These are phyloP conservation scores for Labeo catla DNA, from an alignment of 2,113 vertebrate genomes.

Conservation along the genomic window DNA sequence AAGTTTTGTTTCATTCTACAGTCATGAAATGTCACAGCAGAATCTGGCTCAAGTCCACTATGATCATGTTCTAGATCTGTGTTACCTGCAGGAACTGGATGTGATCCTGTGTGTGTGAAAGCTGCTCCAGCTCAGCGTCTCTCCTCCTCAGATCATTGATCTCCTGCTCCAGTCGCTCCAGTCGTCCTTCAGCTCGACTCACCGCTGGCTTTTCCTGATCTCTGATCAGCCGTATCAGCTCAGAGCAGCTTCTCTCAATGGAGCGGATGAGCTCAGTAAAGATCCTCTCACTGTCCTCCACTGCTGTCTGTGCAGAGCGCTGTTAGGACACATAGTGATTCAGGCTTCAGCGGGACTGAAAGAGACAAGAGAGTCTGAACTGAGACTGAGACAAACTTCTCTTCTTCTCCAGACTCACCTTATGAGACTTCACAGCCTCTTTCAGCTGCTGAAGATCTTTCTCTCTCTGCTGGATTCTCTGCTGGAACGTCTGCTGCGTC, in stretches of 20 bases:
- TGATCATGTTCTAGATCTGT: background rate
- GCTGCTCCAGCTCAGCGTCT: slow-evolving; percentile 51
- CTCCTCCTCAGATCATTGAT: slow-evolving; percentile 55
- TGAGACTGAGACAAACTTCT: no score
- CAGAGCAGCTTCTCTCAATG: slow-evolving; percentile 46
- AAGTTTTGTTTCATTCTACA: no score
- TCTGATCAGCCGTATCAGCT: slow-evolving; percentile 30
- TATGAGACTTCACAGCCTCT: no score
- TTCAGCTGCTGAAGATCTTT: no score
- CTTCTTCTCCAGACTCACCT: no score
- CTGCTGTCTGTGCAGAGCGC: slow-evolving; percentile 49
- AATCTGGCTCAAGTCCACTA: no score
- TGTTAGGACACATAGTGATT: slow-evolving; percentile 6
- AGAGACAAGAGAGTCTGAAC: no score
- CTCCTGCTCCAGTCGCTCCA: slow-evolving; percentile 50
- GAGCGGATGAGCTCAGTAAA: slow-evolving; percentile 49
- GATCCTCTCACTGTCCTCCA: slow-evolving; percentile 50
- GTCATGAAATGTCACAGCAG: no score
- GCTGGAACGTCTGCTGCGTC: no score
- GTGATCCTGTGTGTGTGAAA: slow-evolving; percentile 18
- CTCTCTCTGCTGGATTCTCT: no score
- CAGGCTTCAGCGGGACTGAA: no score
- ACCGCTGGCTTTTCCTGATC: slow-evolving; percentile 2
- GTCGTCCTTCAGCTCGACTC: slow-evolving; percentile 28
- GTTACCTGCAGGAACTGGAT: slow-evolving; percentile 14